Conservation (phyloP, 2,797 vertebrate genomes). For the Vespertilio murinus region DNA sequence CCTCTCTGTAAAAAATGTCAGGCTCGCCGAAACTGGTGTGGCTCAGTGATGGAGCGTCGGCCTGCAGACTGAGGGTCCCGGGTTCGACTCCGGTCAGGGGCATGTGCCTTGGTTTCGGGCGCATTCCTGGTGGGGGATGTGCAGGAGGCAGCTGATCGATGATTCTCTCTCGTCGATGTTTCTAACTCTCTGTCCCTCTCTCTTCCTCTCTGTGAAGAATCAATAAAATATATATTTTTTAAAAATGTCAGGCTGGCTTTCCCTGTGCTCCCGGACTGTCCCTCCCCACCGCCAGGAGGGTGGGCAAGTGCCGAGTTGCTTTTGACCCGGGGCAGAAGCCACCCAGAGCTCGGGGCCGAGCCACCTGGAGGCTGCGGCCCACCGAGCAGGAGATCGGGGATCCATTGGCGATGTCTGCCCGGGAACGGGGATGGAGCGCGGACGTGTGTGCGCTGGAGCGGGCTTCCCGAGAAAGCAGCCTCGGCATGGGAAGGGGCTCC, state of each 20-base stretch:
- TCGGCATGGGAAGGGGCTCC: neutral
- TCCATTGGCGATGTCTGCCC: neutral
- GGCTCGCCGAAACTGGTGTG: no score
- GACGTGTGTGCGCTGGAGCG: neutral
- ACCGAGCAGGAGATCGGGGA: neutral
- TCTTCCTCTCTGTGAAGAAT: no score
- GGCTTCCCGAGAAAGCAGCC: neutral
- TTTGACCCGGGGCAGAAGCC: neutral
- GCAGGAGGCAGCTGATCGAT: no score
- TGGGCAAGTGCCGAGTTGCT: neutral
- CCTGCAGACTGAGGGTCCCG: no score
- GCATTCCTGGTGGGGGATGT: no score
- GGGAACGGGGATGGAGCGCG: neutral
- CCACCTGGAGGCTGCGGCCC: neutral
- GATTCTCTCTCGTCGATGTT: no score
- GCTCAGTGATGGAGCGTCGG: no score
- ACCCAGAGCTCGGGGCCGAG: neutral
- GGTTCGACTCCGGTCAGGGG: no score
- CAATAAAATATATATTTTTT: no score
- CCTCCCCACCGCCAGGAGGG: accelerated
- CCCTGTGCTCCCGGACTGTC: neutral
- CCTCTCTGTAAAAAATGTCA: no score
- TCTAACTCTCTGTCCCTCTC: no score
- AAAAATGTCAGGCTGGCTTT: neutral
- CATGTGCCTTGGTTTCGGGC: no score